Evolutionary conservation across 2,797 vertebrate genomes (phyloP).

Genomic region (Spinibarbus caldwelli): DNA sequence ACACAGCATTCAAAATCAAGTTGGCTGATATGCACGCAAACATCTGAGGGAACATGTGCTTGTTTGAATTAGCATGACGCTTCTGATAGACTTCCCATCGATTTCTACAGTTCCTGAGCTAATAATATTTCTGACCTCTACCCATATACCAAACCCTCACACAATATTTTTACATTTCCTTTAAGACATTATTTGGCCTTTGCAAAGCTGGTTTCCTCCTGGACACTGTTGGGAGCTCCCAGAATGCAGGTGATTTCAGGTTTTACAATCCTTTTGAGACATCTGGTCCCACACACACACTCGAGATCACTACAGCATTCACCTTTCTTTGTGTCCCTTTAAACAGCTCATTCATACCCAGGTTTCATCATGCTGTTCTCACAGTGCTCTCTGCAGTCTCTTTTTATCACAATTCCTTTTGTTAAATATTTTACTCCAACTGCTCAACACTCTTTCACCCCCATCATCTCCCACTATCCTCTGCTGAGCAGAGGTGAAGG

Average conservation of each 20-base stretch:
- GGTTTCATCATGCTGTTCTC: neutral
- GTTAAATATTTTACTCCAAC: slow-evolving; percentile 27
- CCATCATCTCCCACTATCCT: slow-evolving; percentile 27
- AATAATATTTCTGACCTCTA: neutral
- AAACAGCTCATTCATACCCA: slow-evolving; percentile 15
- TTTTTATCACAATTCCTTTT: slow-evolving; percentile 27
- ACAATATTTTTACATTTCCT: neutral
- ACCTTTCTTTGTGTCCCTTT: neutral
- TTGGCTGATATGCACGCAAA: slow-evolving; percentile 14
- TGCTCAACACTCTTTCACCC: slow-evolving; percentile 27
- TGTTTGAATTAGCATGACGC: neutral
- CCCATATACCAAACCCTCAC: neutral
- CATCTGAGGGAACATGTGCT: neutral
- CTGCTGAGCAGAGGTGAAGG: slow-evolving; percentile 44
- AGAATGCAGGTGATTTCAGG: neutral
- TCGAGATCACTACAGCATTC: neutral
- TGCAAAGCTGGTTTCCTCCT: neutral
- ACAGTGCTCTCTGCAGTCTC: neutral
- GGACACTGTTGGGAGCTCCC: neutral
- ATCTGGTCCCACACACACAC: neutral
- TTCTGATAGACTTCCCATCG: neutral
- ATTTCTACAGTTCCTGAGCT: neutral
- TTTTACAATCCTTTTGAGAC: neutral
- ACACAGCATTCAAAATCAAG: neutral
- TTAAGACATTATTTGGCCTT: neutral